Base-by-base conservation (phyloP, 1,140 invertebrate genomes). In the Solenopsis fugax region DNA sequence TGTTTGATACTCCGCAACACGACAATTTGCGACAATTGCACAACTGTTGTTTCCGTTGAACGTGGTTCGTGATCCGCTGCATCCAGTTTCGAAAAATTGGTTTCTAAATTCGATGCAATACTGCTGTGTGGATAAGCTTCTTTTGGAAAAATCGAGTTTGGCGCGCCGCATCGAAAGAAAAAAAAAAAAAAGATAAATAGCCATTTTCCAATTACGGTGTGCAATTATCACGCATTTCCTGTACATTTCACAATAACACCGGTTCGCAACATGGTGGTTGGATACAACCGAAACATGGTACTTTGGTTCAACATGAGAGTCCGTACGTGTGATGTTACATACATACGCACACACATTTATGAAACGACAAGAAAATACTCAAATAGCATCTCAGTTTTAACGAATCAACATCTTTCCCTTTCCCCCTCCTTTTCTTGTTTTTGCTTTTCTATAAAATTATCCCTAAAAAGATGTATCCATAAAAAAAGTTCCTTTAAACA, bases 211-310 rank as follows among this genome's bases (percentile, higher is more conserved):
- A 34, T 34, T 29, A 24, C 24, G 3, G 21, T 12, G 24, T 4
- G 58, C 10, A n/a, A 21, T 3, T 5, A 21, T 21, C 10, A 58
- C 21, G 56, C 9, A 13, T 60, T 60, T 29, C 6, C 13, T 62
- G 5, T 62, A 3, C 5, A n/a, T 41, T 67, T 12, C 34, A 41
- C 37, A 58, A 24, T 24, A 1, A 12, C 10, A 67, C 37, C 12
- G 65, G 37, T 37, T 67, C 29, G n/a, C 65, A 41, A 21, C 65
- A 67, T 67, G 65, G 65, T 67, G n/a, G 18, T 67, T 67, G 37
- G 29, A 29, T 29, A 29, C 29, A 29, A 29, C 29, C 29, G 29
- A 29, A 29, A n/a, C 41, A 9, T 45, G 9, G n/a, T 3, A 67
- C 29, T 48, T 48, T 10, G 60, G 6, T 41, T 67, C 65, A 67